Evolutionary conservation across 2,888 invertebrate species (phyloP).

Genomic region (Stenolophus ochropezus): DNA sequence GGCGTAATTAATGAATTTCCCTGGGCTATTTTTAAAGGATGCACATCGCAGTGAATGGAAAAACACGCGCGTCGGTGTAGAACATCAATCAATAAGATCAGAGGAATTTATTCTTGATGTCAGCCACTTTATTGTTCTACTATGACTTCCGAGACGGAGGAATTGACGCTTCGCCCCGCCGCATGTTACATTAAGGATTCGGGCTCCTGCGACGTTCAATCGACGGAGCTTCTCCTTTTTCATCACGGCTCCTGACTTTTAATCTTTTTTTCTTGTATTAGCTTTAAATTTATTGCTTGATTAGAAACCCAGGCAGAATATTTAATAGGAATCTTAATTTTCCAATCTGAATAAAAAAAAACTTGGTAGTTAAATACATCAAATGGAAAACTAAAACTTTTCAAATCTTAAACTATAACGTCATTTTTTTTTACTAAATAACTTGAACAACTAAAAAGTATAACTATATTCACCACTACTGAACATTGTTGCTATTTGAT

Average conservation of each 20-base stretch:
- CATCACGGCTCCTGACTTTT: slow-evolving; percentile 5
- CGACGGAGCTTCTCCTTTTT: slow-evolving; percentile 35
- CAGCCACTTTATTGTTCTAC: slow-evolving; percentile 48
- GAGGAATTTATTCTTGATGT: slow-evolving; percentile 58
- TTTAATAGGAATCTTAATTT: slow-evolving; percentile 9
- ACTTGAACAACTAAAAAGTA: too few species aligned
- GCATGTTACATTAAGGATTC: slow-evolving; percentile 29
- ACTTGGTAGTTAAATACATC: background rate
- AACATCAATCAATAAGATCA: slow-evolving; percentile 67
- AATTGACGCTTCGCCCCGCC: slow-evolving; percentile 1
- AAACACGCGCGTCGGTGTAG: slow-evolving; percentile 63
- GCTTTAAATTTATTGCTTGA: slow-evolving; percentile 41
- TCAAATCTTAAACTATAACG: background rate
- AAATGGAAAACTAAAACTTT: background rate
- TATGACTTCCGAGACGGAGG: slow-evolving; percentile 31
- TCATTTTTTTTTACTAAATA: too few species aligned
- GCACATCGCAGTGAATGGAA: slow-evolving; percentile 19
- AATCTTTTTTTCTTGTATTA: slow-evolving; percentile 32
- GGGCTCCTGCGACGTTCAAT: slow-evolving; percentile 18
- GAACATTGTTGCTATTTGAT: too few species aligned
- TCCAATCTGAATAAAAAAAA: background rate
- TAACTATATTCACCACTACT: too few species aligned
- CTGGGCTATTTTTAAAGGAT: slow-evolving; percentile 6
- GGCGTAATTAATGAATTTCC: slow-evolving; percentile 43
- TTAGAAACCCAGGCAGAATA: slow-evolving; percentile 17